Evolutionary conservation across 2,113 vertebrate genomes (phyloP).

Genomic region (Pan troglodytes): NHGRI_mPanTro3-v2.1_pri NC_072401.2:108744501-108745000

Average conservation of each 20-base stretch:
- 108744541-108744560: not conserved
- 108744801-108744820: not conserved
- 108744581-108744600: not conserved
- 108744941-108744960: not conserved
- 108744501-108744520: not conserved
- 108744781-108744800: not conserved
- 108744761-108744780: not conserved
- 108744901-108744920: not conserved
- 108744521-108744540: not conserved
- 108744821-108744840: not conserved
- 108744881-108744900: not conserved
- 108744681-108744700: not conserved
- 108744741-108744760: not conserved
- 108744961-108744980: not conserved
- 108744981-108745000: not conserved
- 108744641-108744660: not conserved
- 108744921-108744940: not conserved
- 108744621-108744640: not conserved
- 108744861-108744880: not conserved
- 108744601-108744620: not conserved
- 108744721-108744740: not conserved
- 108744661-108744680: not conserved
- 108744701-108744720: not conserved
- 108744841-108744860: not conserved
- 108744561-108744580: not conserved